Conservation (phyloP, 2,113 vertebrate species). For the Cryptoleucopteryx plumbea region DNA sequence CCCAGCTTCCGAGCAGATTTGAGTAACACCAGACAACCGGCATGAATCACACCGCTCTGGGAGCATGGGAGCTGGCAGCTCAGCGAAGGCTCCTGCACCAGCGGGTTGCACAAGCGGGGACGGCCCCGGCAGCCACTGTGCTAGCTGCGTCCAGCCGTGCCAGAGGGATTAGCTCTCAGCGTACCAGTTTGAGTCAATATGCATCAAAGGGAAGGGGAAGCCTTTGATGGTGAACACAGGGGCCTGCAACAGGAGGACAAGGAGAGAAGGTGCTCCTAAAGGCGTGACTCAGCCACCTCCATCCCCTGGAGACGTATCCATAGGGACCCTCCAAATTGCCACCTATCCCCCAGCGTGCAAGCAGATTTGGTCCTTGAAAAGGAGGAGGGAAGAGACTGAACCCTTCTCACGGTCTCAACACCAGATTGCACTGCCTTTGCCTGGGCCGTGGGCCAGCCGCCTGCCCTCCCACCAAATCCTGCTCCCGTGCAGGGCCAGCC, state of each 20-base stretch:
- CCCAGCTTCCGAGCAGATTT: background rate
- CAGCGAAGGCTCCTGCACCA: fast-evolving
- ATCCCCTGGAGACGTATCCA: background rate
- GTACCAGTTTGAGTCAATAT: fast-evolving
- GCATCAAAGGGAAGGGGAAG: background rate
- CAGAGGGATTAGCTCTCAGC: background rate
- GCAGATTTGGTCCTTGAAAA: background rate
- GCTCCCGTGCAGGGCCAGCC: background rate
- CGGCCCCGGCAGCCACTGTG: fast-evolving
- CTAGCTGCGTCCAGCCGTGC: background rate
- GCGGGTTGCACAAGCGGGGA: background rate
- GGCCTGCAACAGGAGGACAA: background rate
- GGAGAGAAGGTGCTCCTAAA: background rate
- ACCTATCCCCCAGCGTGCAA: background rate
- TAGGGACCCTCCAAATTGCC: background rate
- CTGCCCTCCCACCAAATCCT: background rate
- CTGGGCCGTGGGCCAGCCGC: background rate
- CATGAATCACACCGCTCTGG: background rate
- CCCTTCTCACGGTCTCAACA: background rate
- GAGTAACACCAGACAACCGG: background rate
- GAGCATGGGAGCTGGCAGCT: background rate
- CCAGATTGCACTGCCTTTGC: background rate
- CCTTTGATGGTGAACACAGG: background rate
- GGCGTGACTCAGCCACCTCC: background rate
- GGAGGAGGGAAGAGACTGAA: background rate